Evolutionary conservation across 1,140 invertebrate species (phyloP).

Genomic region (Asbolus verrucosus): DNA sequence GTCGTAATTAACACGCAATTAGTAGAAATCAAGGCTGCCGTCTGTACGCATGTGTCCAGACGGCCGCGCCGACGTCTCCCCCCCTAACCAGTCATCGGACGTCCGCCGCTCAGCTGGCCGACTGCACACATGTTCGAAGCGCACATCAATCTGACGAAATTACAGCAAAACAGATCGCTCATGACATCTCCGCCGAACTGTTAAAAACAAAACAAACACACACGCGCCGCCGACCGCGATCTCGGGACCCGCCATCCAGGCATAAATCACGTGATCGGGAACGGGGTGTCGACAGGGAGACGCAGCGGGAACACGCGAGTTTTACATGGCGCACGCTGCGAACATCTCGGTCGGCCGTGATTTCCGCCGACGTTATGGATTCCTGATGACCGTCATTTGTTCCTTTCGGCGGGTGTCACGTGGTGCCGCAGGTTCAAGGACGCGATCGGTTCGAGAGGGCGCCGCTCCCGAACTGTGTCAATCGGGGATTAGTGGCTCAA

Average conservation of each 20-base stretch:
- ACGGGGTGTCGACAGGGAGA: slow-evolving; percentile 19
- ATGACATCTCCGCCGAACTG: not conserved
- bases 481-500: no score
- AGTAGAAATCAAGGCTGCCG: slow-evolving; percentile 37
- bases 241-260: not conserved
- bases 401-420: no score
- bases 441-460: no score
- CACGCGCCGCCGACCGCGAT: not conserved
- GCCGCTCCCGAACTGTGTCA: no score
- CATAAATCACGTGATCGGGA: slow-evolving; percentile 30
- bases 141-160: not conserved
- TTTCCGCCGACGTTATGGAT: not conserved
- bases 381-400: slow-evolving; percentile 1
- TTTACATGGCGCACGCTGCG: slow-evolving; percentile 15
- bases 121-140: slow-evolving; percentile 12
- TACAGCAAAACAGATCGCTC: slow-evolving; percentile 12
- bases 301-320: slow-evolving; percentile 18
- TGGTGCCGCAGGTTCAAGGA: no score
- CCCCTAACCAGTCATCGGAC: not conserved
- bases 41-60: slow-evolving; percentile 22
- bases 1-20: slow-evolving; percentile 44
- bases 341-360: slow-evolving; percentile 1
- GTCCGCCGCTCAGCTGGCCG: not conserved
- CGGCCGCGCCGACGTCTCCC: not conserved
- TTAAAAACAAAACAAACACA: slow-evolving; percentile 2